Conservation (phyloP, 2,113 vertebrate species). For the Coptodon bakossiorum region DNA sequence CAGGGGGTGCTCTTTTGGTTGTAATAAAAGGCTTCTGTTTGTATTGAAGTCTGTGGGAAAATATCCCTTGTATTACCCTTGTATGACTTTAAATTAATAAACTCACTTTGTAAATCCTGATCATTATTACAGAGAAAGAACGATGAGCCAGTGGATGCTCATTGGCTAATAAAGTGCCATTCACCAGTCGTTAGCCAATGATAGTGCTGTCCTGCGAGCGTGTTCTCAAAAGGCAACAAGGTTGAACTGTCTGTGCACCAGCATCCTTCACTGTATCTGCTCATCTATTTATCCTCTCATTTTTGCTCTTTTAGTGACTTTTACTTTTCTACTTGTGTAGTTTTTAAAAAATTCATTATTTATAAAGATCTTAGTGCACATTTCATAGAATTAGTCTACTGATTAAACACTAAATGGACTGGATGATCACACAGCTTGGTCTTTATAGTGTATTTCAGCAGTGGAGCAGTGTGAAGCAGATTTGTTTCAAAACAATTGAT, state of each 20-base stretch:
- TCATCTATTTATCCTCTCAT: not conserved
- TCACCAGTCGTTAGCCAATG: not conserved
- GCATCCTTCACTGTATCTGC: not conserved
- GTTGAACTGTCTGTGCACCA: not conserved
- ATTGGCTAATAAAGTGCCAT: not conserved
- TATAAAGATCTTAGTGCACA: not conserved
- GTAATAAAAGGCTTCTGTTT: not conserved
- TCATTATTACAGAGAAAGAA: not conserved
- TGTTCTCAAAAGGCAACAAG: not conserved
- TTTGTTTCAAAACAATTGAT: not conserved
- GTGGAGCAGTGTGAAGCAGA: not conserved
- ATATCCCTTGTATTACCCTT: not conserved
- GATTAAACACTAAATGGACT: not conserved
- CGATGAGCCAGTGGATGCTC: not conserved
- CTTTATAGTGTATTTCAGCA: not conserved
- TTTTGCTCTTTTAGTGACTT: not conserved
- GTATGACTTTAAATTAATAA: rapidly evolving
- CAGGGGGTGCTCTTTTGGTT: not conserved
- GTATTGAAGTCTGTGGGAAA: not conserved
- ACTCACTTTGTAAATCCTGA: not conserved
- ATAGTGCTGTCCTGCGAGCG: rapidly evolving
- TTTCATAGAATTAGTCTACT: not conserved
- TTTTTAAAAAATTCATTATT: not conserved
- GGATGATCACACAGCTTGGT: not conserved
- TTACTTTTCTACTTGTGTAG: not conserved